These are phyloP conservation scores for Onchidella celtica DNA, from an alignment of 2,888 invertebrate genomes.

Conservation along the genomic window DNA sequence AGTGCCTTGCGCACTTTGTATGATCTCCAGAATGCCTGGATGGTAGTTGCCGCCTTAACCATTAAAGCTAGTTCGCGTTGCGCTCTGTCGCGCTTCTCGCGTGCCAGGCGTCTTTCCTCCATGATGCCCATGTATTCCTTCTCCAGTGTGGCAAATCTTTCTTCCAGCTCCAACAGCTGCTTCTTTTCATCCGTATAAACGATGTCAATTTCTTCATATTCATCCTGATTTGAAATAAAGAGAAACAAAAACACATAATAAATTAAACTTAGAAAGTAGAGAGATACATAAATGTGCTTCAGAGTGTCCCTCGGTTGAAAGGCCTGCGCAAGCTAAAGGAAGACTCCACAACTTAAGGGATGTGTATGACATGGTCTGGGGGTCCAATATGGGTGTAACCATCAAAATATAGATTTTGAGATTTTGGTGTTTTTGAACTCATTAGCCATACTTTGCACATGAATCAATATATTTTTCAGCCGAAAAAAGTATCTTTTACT, in stretches of 20 bases:
- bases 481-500: no score
- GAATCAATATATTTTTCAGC: no score
- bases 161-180: conserved; percentile 79
- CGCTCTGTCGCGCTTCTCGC: conserved; percentile 77
- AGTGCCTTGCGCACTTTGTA: conserved; percentile 80
- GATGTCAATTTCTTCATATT: conserved; percentile 79
- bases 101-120: conserved; percentile 77
- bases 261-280: no score
- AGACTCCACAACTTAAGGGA: no score
- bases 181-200: conserved; percentile 80
- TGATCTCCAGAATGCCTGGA: conserved; percentile 80
- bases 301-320: no score
- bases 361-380: no score
- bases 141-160: conserved; percentile 79
- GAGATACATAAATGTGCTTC: no score
- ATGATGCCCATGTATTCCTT: conserved; percentile 77
- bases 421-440: no score
- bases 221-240: conserved; percentile 67
- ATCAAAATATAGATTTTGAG: no score
- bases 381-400: no score
- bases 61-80: conserved; percentile 77
- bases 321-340: no score
- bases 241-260: background rate
- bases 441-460: no score
- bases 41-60: conserved; percentile 78